These are phyloP conservation scores for Chironomus striatipennis DNA, from an alignment of 1,140 invertebrate genomes.

Conservation along the genomic window DNA sequence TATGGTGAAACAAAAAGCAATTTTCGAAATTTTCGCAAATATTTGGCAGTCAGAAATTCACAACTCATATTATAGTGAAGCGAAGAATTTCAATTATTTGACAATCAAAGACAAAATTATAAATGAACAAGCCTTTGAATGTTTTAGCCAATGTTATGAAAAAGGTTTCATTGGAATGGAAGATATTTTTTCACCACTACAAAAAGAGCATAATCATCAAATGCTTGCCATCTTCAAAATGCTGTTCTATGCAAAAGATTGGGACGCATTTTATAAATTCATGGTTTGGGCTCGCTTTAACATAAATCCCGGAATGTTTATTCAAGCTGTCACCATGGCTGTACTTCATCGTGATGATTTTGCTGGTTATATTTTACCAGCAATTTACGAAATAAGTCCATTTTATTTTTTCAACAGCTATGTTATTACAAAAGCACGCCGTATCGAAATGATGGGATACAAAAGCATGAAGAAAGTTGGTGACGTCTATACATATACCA, in stretches of 20 bases:
- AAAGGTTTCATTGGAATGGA: conserved; percentile 34
- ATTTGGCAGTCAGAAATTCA: conserved; percentile 45
- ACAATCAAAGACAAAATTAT: neutral
- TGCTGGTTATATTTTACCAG: conserved; percentile 48
- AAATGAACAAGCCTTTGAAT: neutral
- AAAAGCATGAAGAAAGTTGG: conserved; percentile 40
- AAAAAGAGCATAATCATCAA: conserved; percentile 31
- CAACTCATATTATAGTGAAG: conserved; percentile 31
- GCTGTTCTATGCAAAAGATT: conserved; percentile 39
- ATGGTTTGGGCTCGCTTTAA: conserved; percentile 49
- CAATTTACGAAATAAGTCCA: conserved; percentile 55
- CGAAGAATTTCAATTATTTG: conserved; percentile 30
- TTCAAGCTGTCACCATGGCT: conserved; percentile 50
- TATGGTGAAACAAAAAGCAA: conserved; percentile 48
- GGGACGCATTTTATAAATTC: conserved; percentile 40
- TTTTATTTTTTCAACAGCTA: conserved; percentile 52
- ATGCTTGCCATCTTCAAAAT: conserved; percentile 28
- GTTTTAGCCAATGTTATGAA: conserved; percentile 29
- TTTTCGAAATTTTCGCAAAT: conserved; percentile 54
- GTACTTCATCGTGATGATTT: conserved; percentile 50
- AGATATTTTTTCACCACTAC: conserved; percentile 33
- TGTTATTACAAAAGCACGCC: conserved; percentile 48
- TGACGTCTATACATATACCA: conserved; percentile 37
- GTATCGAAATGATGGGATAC: conserved; percentile 38
- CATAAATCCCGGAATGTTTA: conserved; percentile 54